Evolutionary conservation across 2,888 invertebrate genomes (phyloP), one percentile per base, ranked within the genome.

Genomic region (Cataglyphis altisquamis): DNA sequence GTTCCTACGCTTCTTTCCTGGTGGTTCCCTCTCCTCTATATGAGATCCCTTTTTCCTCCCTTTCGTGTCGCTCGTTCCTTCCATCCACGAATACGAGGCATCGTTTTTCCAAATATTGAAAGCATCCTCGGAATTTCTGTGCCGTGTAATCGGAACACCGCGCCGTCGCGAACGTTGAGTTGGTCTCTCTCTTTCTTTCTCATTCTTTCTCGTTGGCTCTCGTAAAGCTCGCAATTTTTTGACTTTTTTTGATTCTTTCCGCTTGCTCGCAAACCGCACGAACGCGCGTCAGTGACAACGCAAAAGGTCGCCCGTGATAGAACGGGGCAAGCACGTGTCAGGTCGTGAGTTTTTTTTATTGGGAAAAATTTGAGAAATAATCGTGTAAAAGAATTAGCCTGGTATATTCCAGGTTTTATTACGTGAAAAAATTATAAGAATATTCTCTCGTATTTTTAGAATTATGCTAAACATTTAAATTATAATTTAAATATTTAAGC

Each of bases 41-140:
- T 0, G 52, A 41, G 0, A 25, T 25, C 63, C 75, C 41, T 41
- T 48, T 72, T 25, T 41, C 64, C 78, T 57, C 78, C 60, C 86
- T 83, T 72, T 18, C 48, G 48, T 48, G 70, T 77, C 55, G 67
- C 84, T 86, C 85, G 87, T 85, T 89, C 75, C 74, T 78, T 64
- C 68, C 63, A 48, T 68, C 66, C 52, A 84, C 91, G 89, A 91
- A 91, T 91, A 84, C 89, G 87, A 86, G 87, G 89, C 91, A 89
- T 92, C 91, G 88, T 91, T 93, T 93, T 91, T 88, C 88, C 90
- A 83, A 92, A 92, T 92, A 92, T 91, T 92, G 89, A 90, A 92
- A 88, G 90, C 87, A 88, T 90, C 90, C 86, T 85, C 84, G 91
- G 91, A 92, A 92, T 93, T 92, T 88, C 89, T 82, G 83, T 80